A percentile compares a stretch with the other conserved stretches of the same genome.
Evolutionary conservation across 2,888 invertebrate genomes (phyloP).

Genomic region (Meandrusa payeni): DNA sequence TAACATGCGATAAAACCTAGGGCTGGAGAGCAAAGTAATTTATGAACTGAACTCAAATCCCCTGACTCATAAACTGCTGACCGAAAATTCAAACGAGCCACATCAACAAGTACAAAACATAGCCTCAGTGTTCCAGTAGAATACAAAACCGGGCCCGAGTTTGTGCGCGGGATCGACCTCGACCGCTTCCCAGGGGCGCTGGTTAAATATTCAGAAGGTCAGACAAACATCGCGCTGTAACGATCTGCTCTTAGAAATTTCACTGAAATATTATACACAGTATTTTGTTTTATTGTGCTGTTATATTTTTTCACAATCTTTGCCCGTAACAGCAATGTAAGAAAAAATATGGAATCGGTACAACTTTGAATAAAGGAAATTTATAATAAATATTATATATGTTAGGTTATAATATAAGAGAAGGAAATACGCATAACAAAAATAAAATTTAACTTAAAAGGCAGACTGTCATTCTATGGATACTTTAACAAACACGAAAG

Average conservation of each 20-base stretch:
- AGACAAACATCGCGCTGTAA: constrained; percentile 12
- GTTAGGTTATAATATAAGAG: too few relatives aligned
- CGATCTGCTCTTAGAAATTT: constrained; percentile 14
- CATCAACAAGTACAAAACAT: constrained; percentile 9
- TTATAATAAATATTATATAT: too few relatives aligned
- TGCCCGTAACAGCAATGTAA: too few relatives aligned
- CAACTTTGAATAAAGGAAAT: too few relatives aligned
- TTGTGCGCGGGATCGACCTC: neutral
- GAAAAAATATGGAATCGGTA: too few relatives aligned
- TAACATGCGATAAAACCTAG: too few relatives aligned
- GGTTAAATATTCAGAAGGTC: constrained; percentile 21
- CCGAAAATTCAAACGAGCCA: constrained; percentile 1
- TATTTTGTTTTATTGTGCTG: neutral
- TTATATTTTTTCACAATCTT: neutral
- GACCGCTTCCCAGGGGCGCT: constrained; percentile 8
- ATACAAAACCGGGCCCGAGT: constrained; percentile 8
- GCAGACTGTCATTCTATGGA: too few relatives aligned
- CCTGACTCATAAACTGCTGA: neutral
- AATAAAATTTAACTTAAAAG: too few relatives aligned
- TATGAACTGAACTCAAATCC: too few relatives aligned
- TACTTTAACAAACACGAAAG: too few relatives aligned
- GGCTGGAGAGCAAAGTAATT: too few relatives aligned
- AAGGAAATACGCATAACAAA: too few relatives aligned
- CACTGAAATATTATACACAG: constrained; percentile 3
- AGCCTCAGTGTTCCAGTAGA: neutral